phyloP scores from a whole-genome alignment of 2,113 vertebrate genomes.

The Delphinapterus leucas region DNA sequence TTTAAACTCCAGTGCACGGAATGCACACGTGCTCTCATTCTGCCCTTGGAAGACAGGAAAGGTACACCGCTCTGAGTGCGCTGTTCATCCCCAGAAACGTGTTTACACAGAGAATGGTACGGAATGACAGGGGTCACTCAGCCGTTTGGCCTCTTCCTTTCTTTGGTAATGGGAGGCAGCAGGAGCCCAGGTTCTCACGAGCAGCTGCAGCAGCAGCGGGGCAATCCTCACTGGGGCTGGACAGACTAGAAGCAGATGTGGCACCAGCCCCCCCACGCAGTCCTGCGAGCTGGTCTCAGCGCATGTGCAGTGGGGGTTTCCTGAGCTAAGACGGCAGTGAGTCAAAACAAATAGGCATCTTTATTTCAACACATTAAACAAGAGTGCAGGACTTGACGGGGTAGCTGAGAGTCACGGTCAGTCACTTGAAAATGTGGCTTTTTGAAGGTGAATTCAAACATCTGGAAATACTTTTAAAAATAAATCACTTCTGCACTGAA shows the following conservation, averaged over 20 bases:
- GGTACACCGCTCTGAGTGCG: background rate
- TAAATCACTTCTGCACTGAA: slow-evolving; percentile 48
- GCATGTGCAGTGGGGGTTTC: background rate
- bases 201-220: background rate
- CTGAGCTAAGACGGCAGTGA: background rate
- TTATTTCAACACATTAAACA: background rate
- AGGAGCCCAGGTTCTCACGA: slow-evolving; percentile 33
- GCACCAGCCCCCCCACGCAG: background rate
- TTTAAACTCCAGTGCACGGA: background rate
- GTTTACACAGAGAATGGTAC: background rate
- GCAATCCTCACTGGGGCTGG: background rate
- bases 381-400: background rate
- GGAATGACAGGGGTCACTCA: background rate
- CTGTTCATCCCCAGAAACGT: background rate
- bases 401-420: background rate
- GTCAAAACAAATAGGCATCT: background rate
- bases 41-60: background rate
- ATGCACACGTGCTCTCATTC: background rate
- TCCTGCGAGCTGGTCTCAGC: background rate
- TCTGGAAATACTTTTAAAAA: slow-evolving; percentile 62
- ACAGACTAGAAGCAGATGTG: slow-evolving; percentile 58
- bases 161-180: slow-evolving; percentile 43
- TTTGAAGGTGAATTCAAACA: slow-evolving; percentile 50
- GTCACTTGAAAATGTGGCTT: background rate
- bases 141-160: background rate